Evolutionary conservation across 2,888 invertebrate species (phyloP), one percentile per base, ranked within the genome.

Genomic region (Cataglyphis livida): DNA sequence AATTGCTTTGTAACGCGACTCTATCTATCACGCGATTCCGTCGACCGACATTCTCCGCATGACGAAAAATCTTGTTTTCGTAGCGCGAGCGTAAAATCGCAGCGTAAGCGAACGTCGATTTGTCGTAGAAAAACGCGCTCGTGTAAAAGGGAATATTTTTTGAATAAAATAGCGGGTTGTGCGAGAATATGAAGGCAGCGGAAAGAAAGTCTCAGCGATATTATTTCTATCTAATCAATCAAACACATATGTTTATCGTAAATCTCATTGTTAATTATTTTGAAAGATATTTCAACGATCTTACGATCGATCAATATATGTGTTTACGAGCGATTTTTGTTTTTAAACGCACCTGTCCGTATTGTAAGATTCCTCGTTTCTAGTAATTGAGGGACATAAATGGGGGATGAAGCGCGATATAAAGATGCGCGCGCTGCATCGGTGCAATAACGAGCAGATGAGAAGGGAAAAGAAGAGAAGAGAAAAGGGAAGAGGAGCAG

Each of bases 1-100:
- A 89, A 86, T 85, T 83, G 89, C 89, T 82, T 85, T 78, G 89
- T 89, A 89, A 89, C 85, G 74, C 68, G 70, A 15, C 68, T 65
- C 89, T 82, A 89, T 89, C 83, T 83, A 88, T 89, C 88, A 89
- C 75, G 32, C 71, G 79, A 70, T 84, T 83, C 70, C 71, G 62
- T 54, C 71, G 41, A 64, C 76, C 64, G 68, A 64, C 61, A 62
- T 64, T 65, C 70, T 74, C 65, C 59, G 44, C 78, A 66, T 59
- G 66, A 68, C 81, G 68, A 48, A 54, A 79, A 81, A 75, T 74
- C 83, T 82, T 83, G 65, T 79, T 62, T 51, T 48, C 66, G 38
- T 66, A 68, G 44, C 0, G 54, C 28, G 59, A 35, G 51, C 51
- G 51, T 51, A 59, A 82, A 75, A 84, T 83, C 66, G 86, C 86